A percentile compares a stretch with the other conserved stretches of the same genome.
Evolutionary conservation across 2,797 vertebrate species (phyloP).

Genomic region (Rhynchonycteris naso): DNA sequence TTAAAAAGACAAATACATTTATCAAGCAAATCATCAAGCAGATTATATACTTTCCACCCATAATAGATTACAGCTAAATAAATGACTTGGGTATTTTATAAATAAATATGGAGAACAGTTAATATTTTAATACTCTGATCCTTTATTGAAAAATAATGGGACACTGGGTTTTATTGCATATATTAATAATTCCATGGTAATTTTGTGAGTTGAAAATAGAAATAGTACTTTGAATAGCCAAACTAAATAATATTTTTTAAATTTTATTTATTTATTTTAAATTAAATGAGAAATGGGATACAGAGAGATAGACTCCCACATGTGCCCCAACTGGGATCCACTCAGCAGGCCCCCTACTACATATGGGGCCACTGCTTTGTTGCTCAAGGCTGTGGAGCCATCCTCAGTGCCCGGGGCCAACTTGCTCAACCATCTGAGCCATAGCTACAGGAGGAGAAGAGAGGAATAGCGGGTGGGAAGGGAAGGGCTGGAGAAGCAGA

Average conservation of each 20-base stretch:
- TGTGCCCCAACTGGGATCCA: too few relatives aligned
- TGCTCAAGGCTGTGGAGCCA: too few relatives aligned
- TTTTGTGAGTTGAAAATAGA: slow-evolving; percentile 54
- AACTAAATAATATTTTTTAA: slow-evolving; percentile 20
- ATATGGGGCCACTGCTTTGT: too few relatives aligned
- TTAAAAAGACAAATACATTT: slow-evolving; percentile 85
- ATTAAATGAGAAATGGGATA: too few relatives aligned
- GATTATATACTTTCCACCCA: slow-evolving; percentile 78
- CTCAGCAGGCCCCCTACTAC: too few relatives aligned
- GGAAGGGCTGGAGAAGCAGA: too few relatives aligned
- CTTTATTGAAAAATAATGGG: slow-evolving; percentile 38
- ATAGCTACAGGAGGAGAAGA: too few relatives aligned
- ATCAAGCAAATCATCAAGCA: slow-evolving; percentile 81
- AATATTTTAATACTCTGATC: slow-evolving; percentile 60
- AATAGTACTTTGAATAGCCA: slow-evolving; percentile 21
- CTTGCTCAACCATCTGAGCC: too few relatives aligned
- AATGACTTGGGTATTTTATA: slow-evolving; percentile 68
- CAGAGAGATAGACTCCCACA: too few relatives aligned
- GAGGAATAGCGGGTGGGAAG: too few relatives aligned
- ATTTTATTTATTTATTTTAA: too few relatives aligned
- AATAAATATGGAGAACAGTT: slow-evolving; percentile 73
- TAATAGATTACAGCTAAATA: slow-evolving; percentile 76
- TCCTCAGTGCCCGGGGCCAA: too few relatives aligned
- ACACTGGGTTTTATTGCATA: slow-evolving; percentile 52
- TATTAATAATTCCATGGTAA: slow-evolving; percentile 41